phyloP scores from a whole-genome alignment of 2,797 vertebrate genomes.

The Sebastes kiyomatsui region DNA sequence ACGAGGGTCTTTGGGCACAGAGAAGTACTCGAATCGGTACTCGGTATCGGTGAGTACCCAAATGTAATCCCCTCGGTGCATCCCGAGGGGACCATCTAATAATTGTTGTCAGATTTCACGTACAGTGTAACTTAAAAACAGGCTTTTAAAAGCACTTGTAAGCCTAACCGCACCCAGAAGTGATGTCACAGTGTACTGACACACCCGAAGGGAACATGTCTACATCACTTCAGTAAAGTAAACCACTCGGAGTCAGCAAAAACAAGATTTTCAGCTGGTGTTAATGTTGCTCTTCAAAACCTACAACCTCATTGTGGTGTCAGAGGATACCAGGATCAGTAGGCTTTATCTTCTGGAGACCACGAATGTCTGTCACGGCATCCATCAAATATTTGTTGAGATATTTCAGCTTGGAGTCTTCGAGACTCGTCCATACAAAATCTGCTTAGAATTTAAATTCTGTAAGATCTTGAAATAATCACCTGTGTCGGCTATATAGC shows the following conservation, averaged over 20 bases:
- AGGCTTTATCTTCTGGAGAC: background rate
- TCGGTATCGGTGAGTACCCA: too few species aligned
- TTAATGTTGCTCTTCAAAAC: background rate
- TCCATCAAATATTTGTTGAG: background rate
- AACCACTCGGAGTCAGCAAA: background rate
- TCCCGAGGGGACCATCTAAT: background rate
- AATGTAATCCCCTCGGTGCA: background rate
- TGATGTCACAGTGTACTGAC: background rate
- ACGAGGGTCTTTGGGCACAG: too few species aligned
- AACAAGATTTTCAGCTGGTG: background rate
- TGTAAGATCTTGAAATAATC: background rate
- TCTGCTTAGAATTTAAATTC: background rate
- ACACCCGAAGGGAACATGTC: background rate
- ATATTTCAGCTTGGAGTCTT: background rate
- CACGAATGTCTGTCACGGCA: background rate
- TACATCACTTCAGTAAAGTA: background rate
- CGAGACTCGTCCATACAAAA: background rate
- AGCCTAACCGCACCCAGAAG: background rate
- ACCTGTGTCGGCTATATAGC: background rate
- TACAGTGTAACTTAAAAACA: background rate
- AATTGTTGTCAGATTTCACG: background rate
- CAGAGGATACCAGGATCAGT: background rate
- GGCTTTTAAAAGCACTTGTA: background rate
- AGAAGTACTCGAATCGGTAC: too few species aligned
- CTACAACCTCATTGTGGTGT: background rate